Base-by-base conservation (phyloP, 2,888 invertebrate species). In the Aphrophora alni region DNA sequence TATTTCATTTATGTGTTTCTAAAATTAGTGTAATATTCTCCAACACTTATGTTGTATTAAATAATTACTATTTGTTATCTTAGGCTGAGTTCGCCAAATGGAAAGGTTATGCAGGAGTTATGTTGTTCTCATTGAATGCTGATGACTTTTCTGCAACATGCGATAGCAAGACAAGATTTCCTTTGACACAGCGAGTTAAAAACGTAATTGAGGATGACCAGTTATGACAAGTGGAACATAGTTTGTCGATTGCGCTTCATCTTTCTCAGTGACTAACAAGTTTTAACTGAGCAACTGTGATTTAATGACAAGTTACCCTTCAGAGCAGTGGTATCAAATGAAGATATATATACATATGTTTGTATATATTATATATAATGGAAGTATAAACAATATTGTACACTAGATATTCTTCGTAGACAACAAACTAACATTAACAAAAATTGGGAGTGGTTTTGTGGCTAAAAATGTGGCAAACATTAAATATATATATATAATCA, bases 71-170 rank as follows among this genome's bases (percentile, higher is more conserved):
- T 44, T 24, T 81, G 7, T 44, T 78, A 80, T 87, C 87, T 77
- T 84, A 93, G 89, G 89, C 93, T 0, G 88, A 90, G 81, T 95
- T 90, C 87, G 91, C 94, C 0, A 91, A 90, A 85, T 89, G 90
- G 8, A 89, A 91, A 75, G 89, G 91, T 44, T 91, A 95, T 84
- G 93, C 93, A 74, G 97, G 97, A 38, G 94, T 93, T 5, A 97
- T 97, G 96, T 89, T 96, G 81, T 95, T 93, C 88, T 93, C 95
- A 12, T 89, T 97, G 27, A 96, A 96, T 86, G 90, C 92, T 0
- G 97, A 97, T 87, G 97, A 97, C 88, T 93, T 91, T 87, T 89
- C 89, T 77, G 92, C 92, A 4, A 87, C 88, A 24, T 95, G 95
- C 86, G 84, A 85, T 25, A 84, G 86, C 25, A 75, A 70, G 26